Conservation (phyloP, 2,797 vertebrate species). For the Tinamus major region DNA sequence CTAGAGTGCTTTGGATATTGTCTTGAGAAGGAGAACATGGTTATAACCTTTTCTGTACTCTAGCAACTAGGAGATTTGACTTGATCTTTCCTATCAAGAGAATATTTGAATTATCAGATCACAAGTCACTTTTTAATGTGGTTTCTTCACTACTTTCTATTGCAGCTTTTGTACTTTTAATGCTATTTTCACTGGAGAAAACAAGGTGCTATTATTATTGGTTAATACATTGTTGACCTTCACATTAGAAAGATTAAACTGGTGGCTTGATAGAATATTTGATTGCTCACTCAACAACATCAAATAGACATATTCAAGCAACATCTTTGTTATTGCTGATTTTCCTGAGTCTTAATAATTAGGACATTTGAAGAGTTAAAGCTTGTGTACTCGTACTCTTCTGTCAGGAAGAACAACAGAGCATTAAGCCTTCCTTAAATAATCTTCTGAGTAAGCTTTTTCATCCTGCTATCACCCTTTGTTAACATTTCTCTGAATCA, state of each 20-base stretch:
- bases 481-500: background rate
- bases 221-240: background rate
- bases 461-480: too few species aligned
- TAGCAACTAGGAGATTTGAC: background rate
- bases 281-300: background rate
- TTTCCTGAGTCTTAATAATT: background rate
- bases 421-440: background rate
- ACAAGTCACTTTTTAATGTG: background rate
- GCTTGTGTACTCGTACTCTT: accelerated
- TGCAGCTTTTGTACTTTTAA: background rate
- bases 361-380: background rate
- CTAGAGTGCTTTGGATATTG: background rate
- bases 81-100: background rate
- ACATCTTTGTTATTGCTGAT: background rate
- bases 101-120: background rate
- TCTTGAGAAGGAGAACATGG: background rate
- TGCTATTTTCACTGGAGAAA: background rate
- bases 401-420: background rate
- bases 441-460: background rate
- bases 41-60: background rate
- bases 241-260: background rate
- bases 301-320: background rate
- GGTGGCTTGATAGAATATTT: background rate
- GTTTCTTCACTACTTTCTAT: accelerated
- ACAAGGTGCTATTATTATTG: background rate